phyloP scores from a whole-genome alignment of 1,140 invertebrate genomes.

The Neuroterus valhalla region DNA sequence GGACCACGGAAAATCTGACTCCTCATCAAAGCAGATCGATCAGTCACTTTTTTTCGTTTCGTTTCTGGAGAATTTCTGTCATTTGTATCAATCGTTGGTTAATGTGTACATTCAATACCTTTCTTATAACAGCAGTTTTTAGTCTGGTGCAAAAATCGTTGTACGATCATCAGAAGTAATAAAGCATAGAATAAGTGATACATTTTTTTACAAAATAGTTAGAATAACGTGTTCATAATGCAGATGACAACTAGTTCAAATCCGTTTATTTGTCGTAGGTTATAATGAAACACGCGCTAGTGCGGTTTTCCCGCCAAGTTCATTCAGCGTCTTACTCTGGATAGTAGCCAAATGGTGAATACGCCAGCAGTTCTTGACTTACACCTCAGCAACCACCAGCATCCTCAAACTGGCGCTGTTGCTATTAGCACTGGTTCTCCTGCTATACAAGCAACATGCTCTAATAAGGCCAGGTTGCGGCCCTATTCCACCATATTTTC shows the following conservation, averaged over 20 bases:
- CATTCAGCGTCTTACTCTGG: conserved; percentile 70
- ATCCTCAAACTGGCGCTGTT: conserved; percentile 49
- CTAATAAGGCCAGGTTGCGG: conserved; percentile 64
- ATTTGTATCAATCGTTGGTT: background rate
- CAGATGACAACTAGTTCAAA: conserved; percentile 26
- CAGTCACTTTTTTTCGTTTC: conserved; percentile 2
- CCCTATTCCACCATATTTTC: conserved; percentile 62
- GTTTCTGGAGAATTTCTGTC: background rate
- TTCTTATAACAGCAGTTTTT: too few relatives aligned
- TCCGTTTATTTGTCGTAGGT: conserved; percentile 46
- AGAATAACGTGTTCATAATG: too few relatives aligned
- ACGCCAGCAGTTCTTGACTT: conserved; percentile 50
- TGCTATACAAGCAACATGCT: conserved; percentile 45
- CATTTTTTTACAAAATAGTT: conserved; percentile 7
- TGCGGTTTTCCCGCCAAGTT: conserved; percentile 70
- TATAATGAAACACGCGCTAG: conserved; percentile 55
- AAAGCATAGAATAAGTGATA: conserved; percentile 17
- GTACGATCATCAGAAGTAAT: background rate
- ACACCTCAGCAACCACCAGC: conserved; percentile 47
- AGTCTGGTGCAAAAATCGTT: too few relatives aligned
- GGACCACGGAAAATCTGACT: conserved; percentile 24
- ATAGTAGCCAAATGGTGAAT: conserved; percentile 70
- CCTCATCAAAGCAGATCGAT: conserved; percentile 14
- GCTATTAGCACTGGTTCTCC: conserved; percentile 38
- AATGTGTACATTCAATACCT: too few relatives aligned